phyloP scores from a whole-genome alignment of 2,797 vertebrate species.

The Myotis findleyi region DNA sequence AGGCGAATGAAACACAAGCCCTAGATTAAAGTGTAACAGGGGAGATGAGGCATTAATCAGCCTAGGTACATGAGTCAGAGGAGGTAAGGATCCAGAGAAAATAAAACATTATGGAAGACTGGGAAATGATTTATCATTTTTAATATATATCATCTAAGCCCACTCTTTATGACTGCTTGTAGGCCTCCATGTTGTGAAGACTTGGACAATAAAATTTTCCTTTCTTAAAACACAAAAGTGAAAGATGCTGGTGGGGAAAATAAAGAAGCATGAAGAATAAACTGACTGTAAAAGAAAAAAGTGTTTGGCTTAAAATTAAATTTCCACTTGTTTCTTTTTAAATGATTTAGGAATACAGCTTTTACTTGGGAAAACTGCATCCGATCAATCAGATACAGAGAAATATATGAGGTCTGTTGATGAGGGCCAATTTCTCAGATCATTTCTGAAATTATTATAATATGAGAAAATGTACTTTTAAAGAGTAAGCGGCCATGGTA shows the following conservation, averaged over 20 bases:
- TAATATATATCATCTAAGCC: conserved; percentile 78
- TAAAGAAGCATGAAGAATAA: conserved; percentile 70
- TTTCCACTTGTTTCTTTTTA: conserved; percentile 65
- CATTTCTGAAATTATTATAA: background rate
- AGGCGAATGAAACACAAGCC: conserved; percentile 78
- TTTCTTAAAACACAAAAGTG: conserved; percentile 70
- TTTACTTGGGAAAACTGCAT: background rate
- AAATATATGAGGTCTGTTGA: background rate
- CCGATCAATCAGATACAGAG: background rate
- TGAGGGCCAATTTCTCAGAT: background rate
- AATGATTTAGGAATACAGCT: conserved; percentile 66
- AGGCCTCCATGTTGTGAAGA: conserved; percentile 62
- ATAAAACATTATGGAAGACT: conserved; percentile 72
- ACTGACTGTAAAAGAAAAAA: conserved; percentile 56
- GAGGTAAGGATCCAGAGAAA: conserved; percentile 71
- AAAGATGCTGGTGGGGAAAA: conserved; percentile 77
- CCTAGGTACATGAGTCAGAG: conserved; percentile 64
- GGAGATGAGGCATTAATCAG: conserved; percentile 78
- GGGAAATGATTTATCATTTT: conserved; percentile 81
- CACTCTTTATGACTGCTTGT: conserved; percentile 68
- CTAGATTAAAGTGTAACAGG: conserved; percentile 69
- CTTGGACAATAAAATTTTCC: conserved; percentile 68
- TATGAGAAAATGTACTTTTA: conserved; percentile 1
- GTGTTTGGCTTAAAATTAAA: conserved; percentile 74
- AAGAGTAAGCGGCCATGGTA: background rate